Evolutionary conservation across 2,113 vertebrate species (phyloP).

Genomic region (Rousettus leschenaultii): DNA sequence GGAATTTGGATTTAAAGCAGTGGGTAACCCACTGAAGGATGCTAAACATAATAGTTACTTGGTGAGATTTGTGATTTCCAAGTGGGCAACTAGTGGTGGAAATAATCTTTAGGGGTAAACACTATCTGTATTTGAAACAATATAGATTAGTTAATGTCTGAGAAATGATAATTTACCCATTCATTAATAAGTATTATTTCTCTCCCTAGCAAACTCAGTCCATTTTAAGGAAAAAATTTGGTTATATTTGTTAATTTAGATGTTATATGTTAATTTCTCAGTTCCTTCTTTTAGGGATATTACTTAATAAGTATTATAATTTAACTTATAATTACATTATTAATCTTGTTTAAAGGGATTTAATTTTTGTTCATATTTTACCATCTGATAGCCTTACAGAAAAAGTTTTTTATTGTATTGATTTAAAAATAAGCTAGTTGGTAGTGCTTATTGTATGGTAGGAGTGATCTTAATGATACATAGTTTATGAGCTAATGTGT

Average conservation of each 20-base stretch:
- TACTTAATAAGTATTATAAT: slow-evolving; percentile 5
- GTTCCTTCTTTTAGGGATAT: slow-evolving; percentile 16
- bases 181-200: background rate
- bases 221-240: slow-evolving; percentile 13
- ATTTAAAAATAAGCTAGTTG: slow-evolving; percentile 4
- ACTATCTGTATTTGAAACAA: background rate
- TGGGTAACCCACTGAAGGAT: background rate
- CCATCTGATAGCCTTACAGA: background rate
- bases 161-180: background rate
- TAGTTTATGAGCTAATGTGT: background rate
- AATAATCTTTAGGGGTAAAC: background rate
- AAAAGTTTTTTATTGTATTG: background rate
- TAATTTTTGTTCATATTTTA: background rate
- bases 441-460: background rate
- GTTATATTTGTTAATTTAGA: slow-evolving; percentile 4
- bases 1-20: background rate
- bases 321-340: slow-evolving; percentile 17
- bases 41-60: background rate
- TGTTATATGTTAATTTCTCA: background rate
- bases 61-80: background rate
- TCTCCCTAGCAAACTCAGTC: background rate
- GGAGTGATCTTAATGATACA: slow-evolving; percentile 3
- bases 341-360: background rate
- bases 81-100: background rate
- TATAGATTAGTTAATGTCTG: background rate